These are phyloP conservation scores for Piaya cayana DNA, from an alignment of 2,113 vertebrate species.

Conservation along the genomic window DNA sequence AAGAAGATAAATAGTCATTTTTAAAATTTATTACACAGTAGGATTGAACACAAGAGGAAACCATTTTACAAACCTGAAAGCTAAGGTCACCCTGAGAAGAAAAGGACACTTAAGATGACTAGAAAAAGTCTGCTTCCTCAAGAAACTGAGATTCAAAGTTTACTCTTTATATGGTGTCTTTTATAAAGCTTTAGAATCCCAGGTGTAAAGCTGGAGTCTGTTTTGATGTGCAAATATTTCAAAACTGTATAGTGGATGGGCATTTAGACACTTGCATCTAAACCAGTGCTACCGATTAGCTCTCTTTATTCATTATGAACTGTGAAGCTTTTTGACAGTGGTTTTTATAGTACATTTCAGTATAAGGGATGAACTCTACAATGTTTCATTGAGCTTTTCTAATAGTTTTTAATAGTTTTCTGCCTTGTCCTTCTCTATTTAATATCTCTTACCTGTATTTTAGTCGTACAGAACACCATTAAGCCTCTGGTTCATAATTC, in stretches of 20 bases:
- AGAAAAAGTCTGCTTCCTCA: constrained; percentile 63
- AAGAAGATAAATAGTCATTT: constrained; percentile 67
- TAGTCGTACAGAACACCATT: neutral
- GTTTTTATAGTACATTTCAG: neutral
- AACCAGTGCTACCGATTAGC: neutral
- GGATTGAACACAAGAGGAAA: constrained; percentile 58
- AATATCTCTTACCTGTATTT: neutral
- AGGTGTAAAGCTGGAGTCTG: constrained; percentile 63
- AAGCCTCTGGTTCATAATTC: neutral
- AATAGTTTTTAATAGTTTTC: neutral
- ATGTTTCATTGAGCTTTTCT: neutral
- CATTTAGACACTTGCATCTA: neutral
- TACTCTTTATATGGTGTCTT: constrained; percentile 54
- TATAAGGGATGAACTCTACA: neutral
- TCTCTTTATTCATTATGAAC: neutral
- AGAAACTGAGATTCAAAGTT: constrained; percentile 74
- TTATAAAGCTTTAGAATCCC: constrained; percentile 70
- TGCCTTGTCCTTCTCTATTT: neutral
- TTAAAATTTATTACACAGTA: constrained; percentile 48
- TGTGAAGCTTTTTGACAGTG: neutral
- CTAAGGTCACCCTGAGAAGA: constrained; percentile 78
- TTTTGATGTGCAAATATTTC: constrained; percentile 81
- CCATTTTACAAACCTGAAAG: constrained; percentile 67
- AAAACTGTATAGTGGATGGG: constrained; percentile 20
- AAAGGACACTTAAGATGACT: constrained; percentile 65